Evolutionary conservation across 2,888 invertebrate genomes (phyloP).

Genomic region (Scaptomyza flava): DNA sequence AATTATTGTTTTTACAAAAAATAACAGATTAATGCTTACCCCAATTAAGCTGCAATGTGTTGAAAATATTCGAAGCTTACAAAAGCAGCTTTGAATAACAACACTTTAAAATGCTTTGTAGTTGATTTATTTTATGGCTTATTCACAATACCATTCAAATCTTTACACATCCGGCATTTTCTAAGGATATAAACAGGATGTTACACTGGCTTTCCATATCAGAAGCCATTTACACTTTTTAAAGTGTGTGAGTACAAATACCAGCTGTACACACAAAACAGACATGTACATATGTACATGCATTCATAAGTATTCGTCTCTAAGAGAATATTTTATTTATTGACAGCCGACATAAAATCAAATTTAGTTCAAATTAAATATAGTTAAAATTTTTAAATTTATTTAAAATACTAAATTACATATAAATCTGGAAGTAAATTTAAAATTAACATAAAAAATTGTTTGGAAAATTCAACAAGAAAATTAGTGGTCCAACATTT

Average conservation of each 20-base stretch:
- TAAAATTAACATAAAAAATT: too few relatives aligned
- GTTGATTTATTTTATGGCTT: conserved; percentile 17
- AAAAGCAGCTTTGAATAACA: conserved; percentile 47
- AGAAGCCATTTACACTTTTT: conserved; percentile 46
- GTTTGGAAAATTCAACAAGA: too few relatives aligned
- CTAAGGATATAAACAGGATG: conserved; percentile 73
- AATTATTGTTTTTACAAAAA: too few relatives aligned
- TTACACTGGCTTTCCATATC: conserved; percentile 77
- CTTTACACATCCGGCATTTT: conserved; percentile 63
- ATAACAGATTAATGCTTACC: not conserved
- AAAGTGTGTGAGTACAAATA: conserved; percentile 11
- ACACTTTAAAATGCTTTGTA: conserved; percentile 42
- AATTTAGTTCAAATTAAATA: too few relatives aligned
- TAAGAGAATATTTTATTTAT: too few relatives aligned
- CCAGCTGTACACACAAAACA: conserved; percentile 4
- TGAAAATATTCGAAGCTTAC: conserved; percentile 20
- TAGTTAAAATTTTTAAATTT: too few relatives aligned
- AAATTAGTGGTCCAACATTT: too few relatives aligned
- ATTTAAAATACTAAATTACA: too few relatives aligned
- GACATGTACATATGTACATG: not conserved
- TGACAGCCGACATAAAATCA: too few relatives aligned
- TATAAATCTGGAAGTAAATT: too few relatives aligned
- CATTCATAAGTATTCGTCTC: not conserved
- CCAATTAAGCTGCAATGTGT: conserved; percentile 2
- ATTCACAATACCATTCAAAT: conserved; percentile 48